These are phyloP conservation scores for Cephalopterus ornatus DNA, from an alignment of 2,113 vertebrate genomes.

Conservation along the genomic window DNA sequence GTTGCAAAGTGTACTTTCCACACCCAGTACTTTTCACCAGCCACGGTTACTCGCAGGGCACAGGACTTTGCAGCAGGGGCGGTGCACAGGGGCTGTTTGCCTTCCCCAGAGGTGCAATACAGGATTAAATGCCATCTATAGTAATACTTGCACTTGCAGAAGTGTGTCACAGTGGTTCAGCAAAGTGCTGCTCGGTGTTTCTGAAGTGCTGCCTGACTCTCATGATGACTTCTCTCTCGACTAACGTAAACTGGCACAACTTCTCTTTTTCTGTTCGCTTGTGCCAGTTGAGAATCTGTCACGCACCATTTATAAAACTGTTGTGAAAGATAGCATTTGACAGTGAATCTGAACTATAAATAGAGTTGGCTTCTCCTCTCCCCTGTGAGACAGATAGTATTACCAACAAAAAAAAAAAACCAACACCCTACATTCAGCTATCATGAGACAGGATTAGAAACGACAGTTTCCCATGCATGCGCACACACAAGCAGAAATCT, in stretches of 20 bases:
- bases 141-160: background rate
- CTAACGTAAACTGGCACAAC: background rate
- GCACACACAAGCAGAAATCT: background rate
- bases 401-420: background rate
- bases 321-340: constrained; percentile 35
- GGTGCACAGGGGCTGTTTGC: accelerated
- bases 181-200: background rate
- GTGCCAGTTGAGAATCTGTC: constrained; percentile 18
- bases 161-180: background rate
- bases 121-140: background rate
- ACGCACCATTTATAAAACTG: constrained; percentile 30
- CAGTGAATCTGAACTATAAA: constrained; percentile 48
- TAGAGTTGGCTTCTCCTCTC: constrained; percentile 36
- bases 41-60: accelerated
- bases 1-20: background rate
- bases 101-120: background rate
- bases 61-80: background rate
- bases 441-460: background rate
- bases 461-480: background rate
- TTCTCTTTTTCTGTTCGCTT: background rate
- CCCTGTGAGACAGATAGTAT: constrained; percentile 44
- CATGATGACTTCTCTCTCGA: accelerated
- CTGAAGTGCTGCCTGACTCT: background rate
- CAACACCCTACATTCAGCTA: background rate
- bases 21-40: background rate